Evolutionary conservation across 2,888 invertebrate genomes (phyloP).

Genomic region (Lepidochrysops patricia): DNA sequence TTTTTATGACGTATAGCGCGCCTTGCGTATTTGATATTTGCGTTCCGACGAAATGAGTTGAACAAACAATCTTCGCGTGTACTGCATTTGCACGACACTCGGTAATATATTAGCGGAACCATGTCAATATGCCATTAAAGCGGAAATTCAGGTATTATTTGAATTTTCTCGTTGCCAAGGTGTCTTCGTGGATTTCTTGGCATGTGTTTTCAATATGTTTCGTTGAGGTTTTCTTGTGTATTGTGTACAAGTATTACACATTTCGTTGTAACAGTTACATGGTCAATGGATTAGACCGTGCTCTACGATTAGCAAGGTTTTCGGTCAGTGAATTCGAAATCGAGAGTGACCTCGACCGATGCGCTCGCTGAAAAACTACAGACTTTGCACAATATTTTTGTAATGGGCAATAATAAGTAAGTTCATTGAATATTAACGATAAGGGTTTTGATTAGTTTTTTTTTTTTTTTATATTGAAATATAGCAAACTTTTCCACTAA

Average conservation of each 20-base stretch:
- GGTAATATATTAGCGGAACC: conserved; percentile 16
- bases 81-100: conserved; percentile 18
- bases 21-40: conserved; percentile 2
- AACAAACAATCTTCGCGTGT: conserved; percentile 21
- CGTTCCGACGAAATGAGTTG: conserved; percentile 10
- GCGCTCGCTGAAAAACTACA: conserved; percentile 56
- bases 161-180: conserved; percentile 14
- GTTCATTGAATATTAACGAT: too few relatives aligned
- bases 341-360: conserved; percentile 63
- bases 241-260: too few relatives aligned
- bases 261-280: conserved; percentile 15
- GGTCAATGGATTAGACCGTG: conserved; percentile 21
- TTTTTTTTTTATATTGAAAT: too few relatives aligned
- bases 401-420: neutral
- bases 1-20: conserved; percentile 7
- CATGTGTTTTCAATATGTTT: conserved; percentile 3
- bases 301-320: conserved; percentile 18
- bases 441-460: too few relatives aligned
- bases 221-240: conserved; percentile 3
- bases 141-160: conserved; percentile 16
- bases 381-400: neutral
- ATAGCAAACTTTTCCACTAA: too few relatives aligned
- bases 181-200: conserved; percentile 3
- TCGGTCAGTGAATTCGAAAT: conserved; percentile 35
- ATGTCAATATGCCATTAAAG: conserved; percentile 18